These are phyloP conservation scores for Catocala fraxini DNA, from an alignment of 2,888 invertebrate species.

Conservation along the genomic window DNA sequence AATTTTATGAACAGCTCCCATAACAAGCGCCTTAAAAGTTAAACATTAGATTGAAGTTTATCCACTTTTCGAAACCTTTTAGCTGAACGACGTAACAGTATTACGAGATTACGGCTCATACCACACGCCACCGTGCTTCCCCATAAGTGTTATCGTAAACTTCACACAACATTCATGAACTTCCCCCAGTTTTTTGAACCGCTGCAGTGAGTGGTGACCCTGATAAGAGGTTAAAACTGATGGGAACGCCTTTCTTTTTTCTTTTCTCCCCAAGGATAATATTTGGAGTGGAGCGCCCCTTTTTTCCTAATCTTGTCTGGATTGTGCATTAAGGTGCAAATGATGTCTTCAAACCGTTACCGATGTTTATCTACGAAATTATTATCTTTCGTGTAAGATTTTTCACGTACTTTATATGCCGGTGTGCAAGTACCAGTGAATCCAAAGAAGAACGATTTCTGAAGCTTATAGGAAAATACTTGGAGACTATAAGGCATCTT, in stretches of 20 bases:
- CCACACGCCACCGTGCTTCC: constrained; percentile 18
- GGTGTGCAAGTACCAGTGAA: too few species aligned
- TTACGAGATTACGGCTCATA: constrained; percentile 21
- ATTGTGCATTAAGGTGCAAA: constrained; percentile 35
- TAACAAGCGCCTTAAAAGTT: constrained; percentile 15
- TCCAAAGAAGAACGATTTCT: too few species aligned
- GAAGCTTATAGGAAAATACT: too few species aligned
- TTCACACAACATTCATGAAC: constrained; percentile 21
- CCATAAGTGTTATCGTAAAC: constrained; percentile 34
- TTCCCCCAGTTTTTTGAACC: constrained; percentile 28
- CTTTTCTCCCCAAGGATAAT: constrained; percentile 34
- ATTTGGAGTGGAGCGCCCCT: constrained; percentile 18
- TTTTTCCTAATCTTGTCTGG: constrained; percentile 25
- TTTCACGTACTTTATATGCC: too few species aligned
- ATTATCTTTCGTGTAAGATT: too few species aligned
- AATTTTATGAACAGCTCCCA: constrained; percentile 12
- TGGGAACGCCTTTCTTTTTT: constrained; percentile 28
- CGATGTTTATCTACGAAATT: constrained; percentile 32
- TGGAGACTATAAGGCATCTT: too few species aligned
- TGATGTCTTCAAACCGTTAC: constrained; percentile 14
- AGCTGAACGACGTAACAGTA: constrained; percentile 7
- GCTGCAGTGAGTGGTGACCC: constrained; percentile 35
- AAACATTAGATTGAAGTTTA: constrained; percentile 21
- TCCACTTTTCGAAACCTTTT: constrained; percentile 22
- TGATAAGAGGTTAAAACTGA: constrained; percentile 34